Conservation (phyloP, 2,797 vertebrate genomes). For the Orientallactaga sibirica region DNA sequence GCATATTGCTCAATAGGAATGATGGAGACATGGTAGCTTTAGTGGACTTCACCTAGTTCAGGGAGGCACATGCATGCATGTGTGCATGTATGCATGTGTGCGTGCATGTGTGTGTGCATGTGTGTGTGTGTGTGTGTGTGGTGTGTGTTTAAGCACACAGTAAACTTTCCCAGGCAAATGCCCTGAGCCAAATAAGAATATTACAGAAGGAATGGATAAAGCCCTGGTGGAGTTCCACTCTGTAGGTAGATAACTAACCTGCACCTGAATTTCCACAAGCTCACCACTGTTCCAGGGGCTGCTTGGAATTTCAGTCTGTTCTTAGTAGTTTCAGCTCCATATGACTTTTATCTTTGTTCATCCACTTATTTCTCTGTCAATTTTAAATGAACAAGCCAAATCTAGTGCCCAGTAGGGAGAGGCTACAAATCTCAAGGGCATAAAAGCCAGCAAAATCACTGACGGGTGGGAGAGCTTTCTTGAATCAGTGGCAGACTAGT, state of each 20-base stretch:
- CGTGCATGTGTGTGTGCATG: neutral
- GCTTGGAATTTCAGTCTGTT: neutral
- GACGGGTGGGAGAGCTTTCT: neutral
- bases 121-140: neutral
- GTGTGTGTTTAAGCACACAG: neutral
- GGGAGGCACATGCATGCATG: neutral
- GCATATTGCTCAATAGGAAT: neutral
- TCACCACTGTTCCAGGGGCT: neutral
- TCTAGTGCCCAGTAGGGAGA: neutral
- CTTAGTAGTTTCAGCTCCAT: neutral
- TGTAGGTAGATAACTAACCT: neutral
- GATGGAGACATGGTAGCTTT: neutral
- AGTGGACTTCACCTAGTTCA: neutral
- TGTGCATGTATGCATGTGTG: neutral
- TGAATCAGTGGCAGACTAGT: neutral
- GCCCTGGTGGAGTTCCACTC: neutral
- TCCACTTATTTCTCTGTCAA: neutral
- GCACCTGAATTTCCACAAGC: neutral
- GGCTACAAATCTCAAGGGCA: neutral
- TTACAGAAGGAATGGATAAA: neutral
- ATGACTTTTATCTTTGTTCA: neutral
- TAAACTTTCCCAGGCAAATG: neutral
- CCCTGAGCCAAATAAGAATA: neutral
- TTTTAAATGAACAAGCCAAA: neutral
- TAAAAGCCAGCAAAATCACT: neutral